These are phyloP conservation scores for Pollenia griseotomentosa DNA, from an alignment of 2,888 invertebrate species.

Conservation along the genomic window DNA sequence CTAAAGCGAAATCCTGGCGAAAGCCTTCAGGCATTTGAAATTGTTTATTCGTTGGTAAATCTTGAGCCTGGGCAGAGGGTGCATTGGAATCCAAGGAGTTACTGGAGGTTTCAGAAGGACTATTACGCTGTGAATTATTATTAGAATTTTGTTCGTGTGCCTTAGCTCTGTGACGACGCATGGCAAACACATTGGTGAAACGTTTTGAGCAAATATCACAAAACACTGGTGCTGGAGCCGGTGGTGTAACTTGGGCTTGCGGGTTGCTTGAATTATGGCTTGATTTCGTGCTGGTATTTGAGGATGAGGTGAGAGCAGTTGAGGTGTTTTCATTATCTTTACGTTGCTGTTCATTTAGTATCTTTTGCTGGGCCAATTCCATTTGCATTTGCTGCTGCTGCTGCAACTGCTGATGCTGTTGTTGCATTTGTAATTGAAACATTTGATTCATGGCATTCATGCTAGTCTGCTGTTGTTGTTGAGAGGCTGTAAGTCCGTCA, in stretches of 20 bases:
- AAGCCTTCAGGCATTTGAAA: conserved; percentile 84
- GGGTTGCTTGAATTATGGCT: conserved; percentile 47
- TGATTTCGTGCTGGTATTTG: conserved; percentile 63
- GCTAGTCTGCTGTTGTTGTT: conserved; percentile 72
- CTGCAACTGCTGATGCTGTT: conserved; percentile 76
- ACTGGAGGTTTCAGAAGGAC: conserved; percentile 69
- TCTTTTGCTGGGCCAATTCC: conserved; percentile 78
- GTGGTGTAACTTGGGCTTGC: conserved; percentile 74
- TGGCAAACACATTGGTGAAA: conserved; percentile 89
- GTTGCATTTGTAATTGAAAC: conserved; percentile 81
- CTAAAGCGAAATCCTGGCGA: conserved; percentile 83
- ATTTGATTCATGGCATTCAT: conserved; percentile 76
- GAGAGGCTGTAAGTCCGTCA: conserved; percentile 78
- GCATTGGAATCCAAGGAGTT: conserved; percentile 39
- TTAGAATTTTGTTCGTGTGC: conserved; percentile 85
- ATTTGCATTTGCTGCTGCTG: conserved; percentile 77
- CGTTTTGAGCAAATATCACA: conserved; percentile 90
- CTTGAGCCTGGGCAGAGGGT: conserved; percentile 20
- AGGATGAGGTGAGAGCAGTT: conserved; percentile 72
- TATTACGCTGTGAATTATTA: conserved; percentile 72
- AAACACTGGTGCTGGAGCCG: conserved; percentile 82
- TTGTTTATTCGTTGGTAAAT: conserved; percentile 70
- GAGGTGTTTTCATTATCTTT: conserved; percentile 68
- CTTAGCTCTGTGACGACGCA: conserved; percentile 89
- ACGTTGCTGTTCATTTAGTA: conserved; percentile 72